Evolutionary conservation across 2,888 invertebrate species (phyloP).

Genomic region (Caenorhabditis japonica): DNA sequence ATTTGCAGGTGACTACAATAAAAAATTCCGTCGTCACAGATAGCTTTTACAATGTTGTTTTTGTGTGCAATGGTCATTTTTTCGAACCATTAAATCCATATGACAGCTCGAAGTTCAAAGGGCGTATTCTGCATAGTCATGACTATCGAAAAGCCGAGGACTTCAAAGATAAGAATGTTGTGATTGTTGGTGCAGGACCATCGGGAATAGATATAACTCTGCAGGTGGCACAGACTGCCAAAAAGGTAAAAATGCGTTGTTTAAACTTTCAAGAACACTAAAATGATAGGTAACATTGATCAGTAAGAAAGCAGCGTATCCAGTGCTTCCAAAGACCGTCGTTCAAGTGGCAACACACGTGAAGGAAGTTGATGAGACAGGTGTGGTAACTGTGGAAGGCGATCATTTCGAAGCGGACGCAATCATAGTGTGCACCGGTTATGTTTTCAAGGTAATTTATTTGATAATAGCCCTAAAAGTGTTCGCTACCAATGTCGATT

Average conservation of each 20-base stretch:
- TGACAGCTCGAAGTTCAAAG: constrained; percentile 75
- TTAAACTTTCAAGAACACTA: neutral
- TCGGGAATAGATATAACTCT: constrained; percentile 87
- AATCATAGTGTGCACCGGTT: constrained; percentile 79
- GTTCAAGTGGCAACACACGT: constrained; percentile 52
- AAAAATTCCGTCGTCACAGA: neutral
- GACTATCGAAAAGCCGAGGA: constrained; percentile 85
- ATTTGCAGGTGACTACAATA: constrained; percentile 1
- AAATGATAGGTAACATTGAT: constrained; percentile 46
- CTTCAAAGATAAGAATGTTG: constrained; percentile 83
- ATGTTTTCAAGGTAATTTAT: constrained; percentile 65
- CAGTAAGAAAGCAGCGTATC: constrained; percentile 67
- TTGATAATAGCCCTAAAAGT: too few species aligned
- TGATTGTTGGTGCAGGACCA: constrained; percentile 89
- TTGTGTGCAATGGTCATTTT: constrained; percentile 85
- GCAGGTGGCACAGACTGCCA: constrained; percentile 79
- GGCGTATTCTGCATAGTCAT: constrained; percentile 86
- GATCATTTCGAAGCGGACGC: constrained; percentile 68
- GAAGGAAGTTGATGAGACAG: constrained; percentile 62
- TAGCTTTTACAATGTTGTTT: constrained; percentile 82
- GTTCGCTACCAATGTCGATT: too few species aligned
- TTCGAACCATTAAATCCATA: constrained; percentile 59
- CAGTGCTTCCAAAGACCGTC: constrained; percentile 70
- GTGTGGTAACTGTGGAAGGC: constrained; percentile 61
- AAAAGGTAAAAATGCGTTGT: constrained; percentile 26